phyloP scores from a whole-genome alignment of 2,797 vertebrate species.

The Sebastes wilsoni region DNA sequence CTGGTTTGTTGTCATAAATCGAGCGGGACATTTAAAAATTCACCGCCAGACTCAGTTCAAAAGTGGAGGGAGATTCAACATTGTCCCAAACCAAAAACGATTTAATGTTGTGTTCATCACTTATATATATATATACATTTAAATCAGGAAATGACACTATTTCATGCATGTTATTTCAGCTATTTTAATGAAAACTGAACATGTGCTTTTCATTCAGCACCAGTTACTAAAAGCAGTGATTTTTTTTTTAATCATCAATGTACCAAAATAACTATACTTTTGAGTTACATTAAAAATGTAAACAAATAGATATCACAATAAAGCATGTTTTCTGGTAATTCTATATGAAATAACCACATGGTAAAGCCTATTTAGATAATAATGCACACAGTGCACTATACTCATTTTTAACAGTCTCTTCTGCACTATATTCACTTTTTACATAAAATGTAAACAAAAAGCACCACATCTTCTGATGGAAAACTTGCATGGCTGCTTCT shows the following conservation, averaged over 20 bases:
- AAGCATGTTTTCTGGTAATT: no score
- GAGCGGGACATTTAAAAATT: conserved; percentile 86
- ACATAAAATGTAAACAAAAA: not conserved
- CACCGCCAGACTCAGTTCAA: conserved; percentile 45
- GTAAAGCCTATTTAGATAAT: no score
- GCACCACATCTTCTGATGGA: not conserved
- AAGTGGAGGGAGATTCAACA: conserved; percentile 71
- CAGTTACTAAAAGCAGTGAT: not conserved
- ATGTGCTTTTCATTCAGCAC: not conserved
- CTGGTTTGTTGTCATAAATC: conserved; percentile 56
- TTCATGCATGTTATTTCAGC: not conserved
- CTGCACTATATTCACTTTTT: no score
- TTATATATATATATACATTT: not conserved
- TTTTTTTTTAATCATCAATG: not conserved
- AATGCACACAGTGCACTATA: no score
- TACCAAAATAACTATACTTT: not conserved
- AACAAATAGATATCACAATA: not conserved
- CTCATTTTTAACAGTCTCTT: no score
- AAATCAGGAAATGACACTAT: not conserved
- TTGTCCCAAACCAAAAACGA: no score
- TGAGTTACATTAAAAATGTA: not conserved
- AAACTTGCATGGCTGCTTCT: not conserved
- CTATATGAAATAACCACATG: no score
- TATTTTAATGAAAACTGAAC: not conserved
- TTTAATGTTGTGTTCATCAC: accelerated